Evolutionary conservation across 2,797 vertebrate species (phyloP), one percentile per base, ranked within the genome.

Genomic region (Manis pentadactyla): DNA sequence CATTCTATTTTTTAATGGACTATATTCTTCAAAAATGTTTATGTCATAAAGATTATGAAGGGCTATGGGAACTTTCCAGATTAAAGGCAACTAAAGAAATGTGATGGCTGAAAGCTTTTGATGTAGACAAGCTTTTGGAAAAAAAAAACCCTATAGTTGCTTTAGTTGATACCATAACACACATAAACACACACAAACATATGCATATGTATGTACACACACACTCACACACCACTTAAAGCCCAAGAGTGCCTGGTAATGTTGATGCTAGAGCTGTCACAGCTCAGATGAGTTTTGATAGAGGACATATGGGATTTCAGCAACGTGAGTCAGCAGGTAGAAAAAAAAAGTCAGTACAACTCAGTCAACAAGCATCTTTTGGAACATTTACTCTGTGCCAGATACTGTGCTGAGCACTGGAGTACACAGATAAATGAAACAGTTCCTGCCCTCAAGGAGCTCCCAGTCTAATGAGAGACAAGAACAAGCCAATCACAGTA

Each of bases 11-110:
- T 29, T 83, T 87, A 84, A 64, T 66, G 18, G 49, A 39, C 14
- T 79, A 4, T 71, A 25, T 61, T 95, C 61, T 91, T 88, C 31
- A 93, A 78, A 90, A 79, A 39, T 63, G 2, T 49, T 46, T 84
- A 13, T 64, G n/a, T 64, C 18, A 66, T 92, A 74, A 75, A 88
- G 73, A 82, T 57, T 73, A 69, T 55, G 49, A 68, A 75, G 64
- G 39, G 7, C 27, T 82, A 3, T 74, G 42, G 25, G 81, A 90
- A 77, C n/a, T 69, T 97, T 94, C 74, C 57, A 91, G 29, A 92
- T 90, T 57, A 79, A 94, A 84, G 51, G 18, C 71, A 92, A 87
- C 25, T 27, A 63, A 92, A 82, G 42, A 90, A 95, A 93, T 6
- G 29, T 49, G 19, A 25, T 57, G 11, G 4, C 34, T 83, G 37